Evolutionary conservation across 2,797 vertebrate genomes (phyloP).

Genomic region (Karalla daura): DNA sequence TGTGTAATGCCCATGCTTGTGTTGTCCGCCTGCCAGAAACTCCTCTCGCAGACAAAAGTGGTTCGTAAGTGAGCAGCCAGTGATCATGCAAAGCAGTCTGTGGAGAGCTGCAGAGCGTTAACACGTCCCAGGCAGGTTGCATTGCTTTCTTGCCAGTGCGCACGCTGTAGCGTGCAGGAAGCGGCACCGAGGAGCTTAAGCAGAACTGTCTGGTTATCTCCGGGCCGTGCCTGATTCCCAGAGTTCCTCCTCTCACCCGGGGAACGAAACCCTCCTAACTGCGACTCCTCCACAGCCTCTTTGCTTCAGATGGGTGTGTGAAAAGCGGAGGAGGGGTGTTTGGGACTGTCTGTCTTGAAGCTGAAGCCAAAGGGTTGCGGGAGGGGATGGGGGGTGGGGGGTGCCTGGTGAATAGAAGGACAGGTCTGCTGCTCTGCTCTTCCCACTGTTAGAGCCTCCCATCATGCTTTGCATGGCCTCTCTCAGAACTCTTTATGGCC

Average conservation of each 20-base stretch:
- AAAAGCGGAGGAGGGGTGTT: constrained; percentile 79
- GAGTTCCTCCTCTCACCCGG: constrained; percentile 50
- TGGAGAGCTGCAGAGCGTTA: constrained; percentile 31
- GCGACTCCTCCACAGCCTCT: constrained; percentile 60
- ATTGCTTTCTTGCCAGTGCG: constrained; percentile 33
- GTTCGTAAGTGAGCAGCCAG: constrained; percentile 24
- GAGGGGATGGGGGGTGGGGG: constrained; percentile 4
- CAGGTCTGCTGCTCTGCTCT: constrained; percentile 61
- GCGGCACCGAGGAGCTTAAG: constrained; percentile 32
- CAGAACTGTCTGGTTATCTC: constrained; percentile 62
- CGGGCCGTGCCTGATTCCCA: constrained; percentile 65
- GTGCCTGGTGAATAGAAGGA: constrained; percentile 66
- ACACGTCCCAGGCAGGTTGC: constrained; percentile 32
- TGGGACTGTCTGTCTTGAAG: constrained; percentile 48
- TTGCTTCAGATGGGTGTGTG: constrained; percentile 72
- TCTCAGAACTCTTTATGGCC: constrained; percentile 76
- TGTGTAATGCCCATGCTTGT: constrained; percentile 59
- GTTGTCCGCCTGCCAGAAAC: constrained; percentile 50
- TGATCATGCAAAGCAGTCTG: constrained; percentile 39
- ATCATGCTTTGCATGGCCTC: constrained; percentile 75
- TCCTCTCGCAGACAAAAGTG: constrained; percentile 43
- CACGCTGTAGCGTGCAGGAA: constrained; percentile 52
- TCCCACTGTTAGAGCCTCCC: constrained; percentile 66
- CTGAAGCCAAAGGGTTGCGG: constrained; percentile 22
- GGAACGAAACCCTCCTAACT: constrained; percentile 44